These are phyloP conservation scores for Microcebus griseorufus DNA, from an alignment of 2,113 vertebrate genomes.

Conservation along the genomic window DNA sequence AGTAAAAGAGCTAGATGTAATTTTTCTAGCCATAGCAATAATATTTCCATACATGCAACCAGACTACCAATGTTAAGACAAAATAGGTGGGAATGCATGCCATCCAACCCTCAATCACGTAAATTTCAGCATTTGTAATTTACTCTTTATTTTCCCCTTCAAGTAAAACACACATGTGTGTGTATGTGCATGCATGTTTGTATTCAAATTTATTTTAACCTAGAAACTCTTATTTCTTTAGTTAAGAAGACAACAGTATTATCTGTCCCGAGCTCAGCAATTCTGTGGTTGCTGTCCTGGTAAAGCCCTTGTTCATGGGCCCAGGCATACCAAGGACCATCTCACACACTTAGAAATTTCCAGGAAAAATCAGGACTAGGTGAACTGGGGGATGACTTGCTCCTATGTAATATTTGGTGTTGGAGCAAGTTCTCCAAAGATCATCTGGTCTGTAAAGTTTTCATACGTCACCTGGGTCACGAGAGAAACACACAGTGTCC, in stretches of 20 bases:
- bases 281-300: background rate
- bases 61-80: background rate
- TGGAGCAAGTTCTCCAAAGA: background rate
- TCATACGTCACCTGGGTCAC: background rate
- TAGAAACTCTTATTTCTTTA: background rate
- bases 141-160: background rate
- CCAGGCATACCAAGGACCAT: background rate
- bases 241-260: background rate
- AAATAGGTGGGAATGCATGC: background rate
- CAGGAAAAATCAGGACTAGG: background rate
- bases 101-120: background rate
- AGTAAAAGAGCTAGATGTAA: background rate
- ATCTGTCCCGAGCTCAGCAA: background rate
- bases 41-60: background rate
- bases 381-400: background rate
- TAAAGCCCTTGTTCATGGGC: background rate
- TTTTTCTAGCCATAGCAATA: background rate
- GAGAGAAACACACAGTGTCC: background rate
- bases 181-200: background rate
- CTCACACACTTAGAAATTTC: background rate
- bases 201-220: conserved; percentile 3
- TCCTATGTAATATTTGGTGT: background rate
- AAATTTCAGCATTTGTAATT: background rate
- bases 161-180: background rate
- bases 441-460: background rate